Evolutionary conservation across 2,888 invertebrate species (phyloP), one percentile per base, ranked within the genome.

Genomic region (Drosophila histrio): DNA sequence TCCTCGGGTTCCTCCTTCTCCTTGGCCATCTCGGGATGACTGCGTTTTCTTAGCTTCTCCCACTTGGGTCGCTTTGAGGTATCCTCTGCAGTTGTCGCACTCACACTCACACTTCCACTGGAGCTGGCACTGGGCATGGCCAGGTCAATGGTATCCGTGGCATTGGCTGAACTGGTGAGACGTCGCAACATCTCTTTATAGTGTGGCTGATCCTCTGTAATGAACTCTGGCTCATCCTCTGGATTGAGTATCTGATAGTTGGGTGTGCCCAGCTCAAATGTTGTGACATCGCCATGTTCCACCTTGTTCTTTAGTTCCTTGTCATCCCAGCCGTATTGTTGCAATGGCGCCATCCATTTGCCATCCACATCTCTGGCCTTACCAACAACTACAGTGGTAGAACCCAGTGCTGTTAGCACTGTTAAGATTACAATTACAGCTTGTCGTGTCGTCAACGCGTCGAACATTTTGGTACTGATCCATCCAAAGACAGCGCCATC

Each of bases 161-260:
- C 58, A 22, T 66, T 66, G 22, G 22, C 17, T 3, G 39, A 52
- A 26, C 57, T 68, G 3, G 87, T 87, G 3, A 83, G 13, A 1
- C 69, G 70, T n/a, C 57, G 46, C 0, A 90, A 69, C 43, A 80
- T 79, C 38, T 82, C 77, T 9, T 69, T 69, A 52, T 90, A 90
- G 2, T 87, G 72, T 0, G 90, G 89, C 24, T 90, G 89, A 72
- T 89, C 87, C 3, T 79, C 76, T 0, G 89, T 90, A 2, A 90
- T 90, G 21, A 81, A 86, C 66, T 90, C 87, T 0, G 90, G 89
- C n/a, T 80, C 67, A 6, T 89, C 90, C 43, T 89, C 69, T 0
- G 90, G 87, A 68, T 90, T 90, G 0, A 90, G 62, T 6, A 90
- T 88, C 64, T 84, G 70, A 60, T 89, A 90, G 24, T 80, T 77